Conservation (phyloP, 2,888 invertebrate species). For the Leptopilina drosophilae region DNA sequence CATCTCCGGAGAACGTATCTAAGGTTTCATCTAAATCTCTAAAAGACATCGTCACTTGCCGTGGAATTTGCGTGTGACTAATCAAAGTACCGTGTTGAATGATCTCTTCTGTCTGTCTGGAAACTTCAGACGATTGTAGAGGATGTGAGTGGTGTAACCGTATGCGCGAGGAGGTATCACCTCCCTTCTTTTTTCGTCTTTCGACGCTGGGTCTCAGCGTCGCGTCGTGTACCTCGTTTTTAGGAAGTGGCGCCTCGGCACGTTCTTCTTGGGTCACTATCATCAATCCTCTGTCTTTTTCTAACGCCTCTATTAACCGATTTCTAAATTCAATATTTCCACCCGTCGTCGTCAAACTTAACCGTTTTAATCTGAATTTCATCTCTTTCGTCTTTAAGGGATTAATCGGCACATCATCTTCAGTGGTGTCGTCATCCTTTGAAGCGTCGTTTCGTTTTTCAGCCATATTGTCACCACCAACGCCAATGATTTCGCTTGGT, state of each 20-base stretch:
- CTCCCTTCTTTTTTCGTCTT: background rate
- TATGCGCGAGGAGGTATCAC: background rate
- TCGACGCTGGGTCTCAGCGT: background rate
- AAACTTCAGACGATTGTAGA: no score
- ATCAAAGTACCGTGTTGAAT: no score
- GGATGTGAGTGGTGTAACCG: no score
- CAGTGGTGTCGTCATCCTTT: background rate
- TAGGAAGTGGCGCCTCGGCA: background rate
- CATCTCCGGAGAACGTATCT: no score
- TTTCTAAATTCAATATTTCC: conserved; percentile 41
- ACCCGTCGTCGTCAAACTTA: conserved; percentile 42
- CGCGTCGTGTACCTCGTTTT: conserved; percentile 11
- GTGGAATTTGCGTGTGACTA: no score
- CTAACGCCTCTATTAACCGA: conserved; percentile 22
- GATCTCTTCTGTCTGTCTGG: no score
- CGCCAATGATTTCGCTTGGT: background rate
- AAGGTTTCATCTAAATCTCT: no score
- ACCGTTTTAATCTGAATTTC: conserved; percentile 10
- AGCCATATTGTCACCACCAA: background rate
- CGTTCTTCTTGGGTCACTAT: background rate
- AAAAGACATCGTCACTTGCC: no score
- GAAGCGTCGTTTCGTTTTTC: background rate
- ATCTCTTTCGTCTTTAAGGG: conserved; percentile 1
- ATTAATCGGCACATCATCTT: background rate
- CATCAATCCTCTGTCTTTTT: conserved; percentile 4